Base-by-base conservation (phyloP, 2,113 vertebrate genomes). In the Cyprinodon tularosa region DNA sequence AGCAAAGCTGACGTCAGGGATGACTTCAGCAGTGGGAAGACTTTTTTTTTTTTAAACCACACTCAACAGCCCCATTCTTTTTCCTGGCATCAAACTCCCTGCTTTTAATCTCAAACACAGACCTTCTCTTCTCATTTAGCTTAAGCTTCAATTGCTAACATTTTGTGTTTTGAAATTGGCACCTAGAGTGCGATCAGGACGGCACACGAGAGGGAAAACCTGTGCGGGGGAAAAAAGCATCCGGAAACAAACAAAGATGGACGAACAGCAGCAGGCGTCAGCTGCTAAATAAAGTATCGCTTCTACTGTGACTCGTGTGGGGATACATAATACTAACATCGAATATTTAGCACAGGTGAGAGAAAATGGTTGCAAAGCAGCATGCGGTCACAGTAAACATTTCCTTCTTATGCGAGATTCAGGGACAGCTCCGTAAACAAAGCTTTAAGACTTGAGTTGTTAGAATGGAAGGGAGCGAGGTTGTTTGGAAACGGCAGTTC, bases 361-460 rank as follows among this genome's bases (percentile, higher is more conserved):
- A 67, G 67, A 66, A 83, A 22, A 77, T 69, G 65, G 73, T 57
- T 17, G 39, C 74, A 84, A 82, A 75, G 71, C 40, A 76, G 69
- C 84, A 78, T 79, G 39, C 77, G n/a, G 84, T 91, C 84, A 85
- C 78, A 84, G 81, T 80, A 62, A 53, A 71, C 50, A 70, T 75
- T 22, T 22, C 62, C 40, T 68, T 42, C 66, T 69, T 29, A 17
- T 20, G 62, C 42, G 62, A 64, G 3, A n/a, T 53, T 7, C 50
- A 53, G 6, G 20, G 50, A 20, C 50, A 17, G 38, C n/a, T 44
- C 40, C 4, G 40, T 66, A n/a, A 66, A 11, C 44, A 48, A 73
- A 82, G 63, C 59, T 62, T 77, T 76, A 85, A 84, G 83, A 91
- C 79, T 75, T 62, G 66, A 37, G 59, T 73, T 48, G 44, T 71